phyloP scores from a whole-genome alignment of 2,113 vertebrate genomes.

The Atherinomorus stipes region DNA sequence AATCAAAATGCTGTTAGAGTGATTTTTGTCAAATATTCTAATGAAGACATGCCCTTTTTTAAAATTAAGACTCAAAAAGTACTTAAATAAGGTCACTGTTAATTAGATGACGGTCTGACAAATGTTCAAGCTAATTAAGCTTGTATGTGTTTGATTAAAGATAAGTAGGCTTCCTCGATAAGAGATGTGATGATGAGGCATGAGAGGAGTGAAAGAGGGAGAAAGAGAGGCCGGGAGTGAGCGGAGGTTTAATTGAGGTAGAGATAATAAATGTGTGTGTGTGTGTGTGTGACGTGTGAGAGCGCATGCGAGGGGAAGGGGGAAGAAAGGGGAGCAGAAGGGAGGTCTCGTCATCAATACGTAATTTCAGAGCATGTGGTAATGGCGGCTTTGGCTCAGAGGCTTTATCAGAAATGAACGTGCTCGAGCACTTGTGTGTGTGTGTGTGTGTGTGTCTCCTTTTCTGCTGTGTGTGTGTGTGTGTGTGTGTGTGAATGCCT shows the following conservation, averaged over 20 bases:
- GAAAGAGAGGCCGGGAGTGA: not conserved
- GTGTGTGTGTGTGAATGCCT: constrained; percentile 33
- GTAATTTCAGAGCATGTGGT: constrained; percentile 42
- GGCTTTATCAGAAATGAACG: constrained; percentile 36
- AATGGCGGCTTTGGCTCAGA: constrained; percentile 27
- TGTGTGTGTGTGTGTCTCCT: not conserved
- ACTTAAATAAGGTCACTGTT: constrained; percentile 78
- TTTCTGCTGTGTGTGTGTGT: constrained; percentile 8
- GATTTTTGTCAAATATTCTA: constrained; percentile 58
- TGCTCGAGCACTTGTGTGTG: constrained; percentile 27
- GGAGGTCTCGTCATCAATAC: constrained; percentile 54
- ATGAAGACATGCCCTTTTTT: constrained; percentile 56
- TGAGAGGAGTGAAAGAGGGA: constrained; percentile 25
- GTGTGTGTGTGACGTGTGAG: constrained; percentile 16
- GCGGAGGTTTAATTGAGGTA: constrained; percentile 65
- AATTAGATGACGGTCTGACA: constrained; percentile 79
- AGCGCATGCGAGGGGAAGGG: constrained; percentile 4
- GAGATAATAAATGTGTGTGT: constrained; percentile 46
- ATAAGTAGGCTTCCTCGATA: constrained; percentile 73
- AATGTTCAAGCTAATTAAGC: constrained; percentile 79
- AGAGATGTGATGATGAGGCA: constrained; percentile 75
- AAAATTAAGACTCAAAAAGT: constrained; percentile 74
- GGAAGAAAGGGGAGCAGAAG: not conserved
- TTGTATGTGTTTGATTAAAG: constrained; percentile 79
- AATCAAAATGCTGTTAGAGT: constrained; percentile 36